Conservation (phyloP, 2,888 invertebrate species). For the Cheilosia scutellata region DNA sequence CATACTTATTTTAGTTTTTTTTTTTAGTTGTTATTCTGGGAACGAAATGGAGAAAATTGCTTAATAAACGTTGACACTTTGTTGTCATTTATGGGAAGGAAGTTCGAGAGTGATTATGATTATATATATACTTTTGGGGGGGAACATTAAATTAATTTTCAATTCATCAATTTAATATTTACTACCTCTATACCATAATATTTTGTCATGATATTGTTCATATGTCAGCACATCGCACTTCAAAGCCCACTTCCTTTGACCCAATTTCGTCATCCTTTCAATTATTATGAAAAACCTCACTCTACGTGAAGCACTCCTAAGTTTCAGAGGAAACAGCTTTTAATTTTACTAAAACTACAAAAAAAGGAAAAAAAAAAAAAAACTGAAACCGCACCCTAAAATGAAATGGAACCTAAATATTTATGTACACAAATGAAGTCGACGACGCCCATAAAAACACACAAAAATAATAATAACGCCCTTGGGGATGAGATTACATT, state of each 20-base stretch:
- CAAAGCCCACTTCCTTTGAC: slow-evolving; percentile 26
- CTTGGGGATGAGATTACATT: slow-evolving; percentile 51
- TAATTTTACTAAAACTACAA: slow-evolving; percentile 68
- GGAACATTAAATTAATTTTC: neutral
- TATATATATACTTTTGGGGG: neutral
- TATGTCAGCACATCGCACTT: neutral
- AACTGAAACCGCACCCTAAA: slow-evolving; percentile 58
- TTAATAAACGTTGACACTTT: slow-evolving; percentile 40
- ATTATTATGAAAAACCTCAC: neutral
- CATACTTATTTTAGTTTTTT: neutral
- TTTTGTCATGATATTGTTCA: neutral
- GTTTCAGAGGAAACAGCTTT: slow-evolving; percentile 51
- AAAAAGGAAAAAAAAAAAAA: slow-evolving; percentile 1
- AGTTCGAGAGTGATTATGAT: neutral
- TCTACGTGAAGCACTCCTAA: slow-evolving; percentile 42
- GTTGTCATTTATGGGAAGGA: slow-evolving; percentile 19
- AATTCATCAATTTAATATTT: no score
- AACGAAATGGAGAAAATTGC: slow-evolving; percentile 40
- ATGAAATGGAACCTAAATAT: slow-evolving; percentile 28
- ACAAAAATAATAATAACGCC: slow-evolving; percentile 18
- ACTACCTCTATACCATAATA: neutral
- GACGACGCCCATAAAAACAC: slow-evolving; percentile 63
- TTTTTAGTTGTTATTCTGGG: slow-evolving; percentile 29
- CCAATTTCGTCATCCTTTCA: slow-evolving; percentile 36
- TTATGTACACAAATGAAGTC: slow-evolving; percentile 60